Percentiles rank a stretch among this genome's conserved stretches.
Evolutionary conservation across 2,888 invertebrate genomes (phyloP).

Genomic region (Ecliptopera silaceata): DNA sequence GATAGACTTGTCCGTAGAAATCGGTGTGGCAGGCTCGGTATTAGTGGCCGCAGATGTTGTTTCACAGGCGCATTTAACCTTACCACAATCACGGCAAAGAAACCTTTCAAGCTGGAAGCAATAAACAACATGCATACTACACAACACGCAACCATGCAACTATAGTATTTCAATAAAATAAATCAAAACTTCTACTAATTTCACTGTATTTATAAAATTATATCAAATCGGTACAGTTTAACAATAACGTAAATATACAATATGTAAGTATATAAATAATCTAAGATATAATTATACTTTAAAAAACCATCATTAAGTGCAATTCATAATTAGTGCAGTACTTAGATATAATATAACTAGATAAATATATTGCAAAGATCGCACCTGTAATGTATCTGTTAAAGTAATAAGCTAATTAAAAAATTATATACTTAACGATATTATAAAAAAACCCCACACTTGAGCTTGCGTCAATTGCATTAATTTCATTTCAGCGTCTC

Average conservation of each 20-base stretch:
- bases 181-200: constrained; percentile 19
- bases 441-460: too few relatives aligned
- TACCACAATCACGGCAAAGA: constrained; percentile 88
- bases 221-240: background rate
- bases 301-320: background rate
- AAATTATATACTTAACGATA: too few relatives aligned
- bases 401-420: too few relatives aligned
- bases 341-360: background rate
- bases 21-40: constrained; percentile 34
- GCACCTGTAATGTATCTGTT: background rate
- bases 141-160: constrained; percentile 70
- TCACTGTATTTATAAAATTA: constrained; percentile 6
- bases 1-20: constrained; percentile 38
- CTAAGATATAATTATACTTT: background rate
- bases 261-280: background rate
- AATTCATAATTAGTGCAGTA: background rate
- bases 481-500: too few relatives aligned
- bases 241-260: background rate
- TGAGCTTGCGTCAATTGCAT: too few relatives aligned
- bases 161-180: constrained; percentile 36
- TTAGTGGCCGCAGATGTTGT: constrained; percentile 42
- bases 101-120: constrained; percentile 89
- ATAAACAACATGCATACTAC: constrained; percentile 83
- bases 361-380: background rate
- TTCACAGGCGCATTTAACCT: constrained; percentile 85